Evolutionary conservation across 1,140 invertebrate species (phyloP), one percentile per base, ranked within the genome.

Genomic region (Tetragonula clypearis): DNA sequence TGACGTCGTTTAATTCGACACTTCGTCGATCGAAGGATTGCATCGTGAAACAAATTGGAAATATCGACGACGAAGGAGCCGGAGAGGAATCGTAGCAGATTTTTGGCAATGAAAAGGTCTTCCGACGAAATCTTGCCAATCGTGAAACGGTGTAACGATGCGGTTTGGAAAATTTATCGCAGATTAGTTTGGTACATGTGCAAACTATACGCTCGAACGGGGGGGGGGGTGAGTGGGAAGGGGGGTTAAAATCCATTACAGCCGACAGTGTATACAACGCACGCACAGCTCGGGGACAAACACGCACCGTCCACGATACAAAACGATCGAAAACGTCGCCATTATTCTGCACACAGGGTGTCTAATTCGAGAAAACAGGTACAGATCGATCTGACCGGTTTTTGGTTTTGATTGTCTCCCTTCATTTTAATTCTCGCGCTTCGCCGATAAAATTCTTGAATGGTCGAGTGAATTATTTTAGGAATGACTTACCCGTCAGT

Each of bases 161-260:
- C 26, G 53, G 30, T 3, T 19, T 19, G 26, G 26, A 68, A 89
- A 72, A 90, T 89, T 82, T 87, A 89, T 89, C 65, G 88, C 69
- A 74, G 80, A 89, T 89, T 88, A 89, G 88, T 88, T 78, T 41
- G 58, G 66, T 89, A 86, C 87, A 84, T 62, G 87, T 78, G 74
- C 82, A 14, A 72, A 69, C 79, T 79, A 49, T 85, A 74, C 58
- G 71, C 19, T 58, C 26, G 19, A 26, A 8, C 26, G 19, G 55
- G 12, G 8, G 62, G 21, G 3, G 35, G 30, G 1, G 30, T 35
- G 30, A 2, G 2, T 3, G 35, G 35, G 35, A 35, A 35, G 35
- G 35, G 35, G 35, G 35, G 35, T 26, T 84, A 53, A 79, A 84
- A 84, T 84, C 66, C 75, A 84, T 84, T 84, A 84, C 72, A 68